Conservation (phyloP, 1,140 invertebrate species). For the Lepidurus packardi region DNA sequence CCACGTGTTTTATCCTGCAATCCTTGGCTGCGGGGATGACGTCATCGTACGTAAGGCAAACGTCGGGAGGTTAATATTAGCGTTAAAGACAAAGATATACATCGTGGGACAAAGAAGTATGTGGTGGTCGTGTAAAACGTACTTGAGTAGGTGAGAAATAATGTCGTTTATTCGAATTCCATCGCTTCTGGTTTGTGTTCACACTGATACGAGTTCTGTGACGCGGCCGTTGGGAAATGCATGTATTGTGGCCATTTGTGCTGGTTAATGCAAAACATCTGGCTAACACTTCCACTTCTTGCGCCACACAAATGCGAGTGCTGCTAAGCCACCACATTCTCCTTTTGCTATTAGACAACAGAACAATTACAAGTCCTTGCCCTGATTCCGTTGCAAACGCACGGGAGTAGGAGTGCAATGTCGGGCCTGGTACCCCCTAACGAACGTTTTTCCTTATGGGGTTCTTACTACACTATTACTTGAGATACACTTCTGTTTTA, state of each 20-base stretch:
- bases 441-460: too few species aligned
- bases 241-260: neutral
- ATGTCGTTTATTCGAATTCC: neutral
- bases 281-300: neutral
- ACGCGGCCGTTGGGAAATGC: neutral
- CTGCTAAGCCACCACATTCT: conserved; percentile 1
- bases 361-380: neutral
- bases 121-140: neutral
- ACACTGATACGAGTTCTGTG: neutral
- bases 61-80: neutral
- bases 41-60: too few species aligned
- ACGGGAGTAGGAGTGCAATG: neutral
- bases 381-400: neutral
- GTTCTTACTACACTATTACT: too few species aligned
- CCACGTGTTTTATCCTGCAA: too few species aligned
- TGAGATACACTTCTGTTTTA: too few species aligned
- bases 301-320: neutral
- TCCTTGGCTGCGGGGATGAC: too few species aligned
- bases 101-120: neutral
- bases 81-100: neutral
- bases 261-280: neutral
- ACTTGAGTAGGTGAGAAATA: neutral
- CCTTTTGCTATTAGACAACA: neutral
- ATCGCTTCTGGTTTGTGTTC: neutral
- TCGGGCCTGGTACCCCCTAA: neutral